Evolutionary conservation across 2,797 vertebrate species (phyloP), one percentile per base, ranked within the genome.

Genomic region (Labeo calbasu): DNA sequence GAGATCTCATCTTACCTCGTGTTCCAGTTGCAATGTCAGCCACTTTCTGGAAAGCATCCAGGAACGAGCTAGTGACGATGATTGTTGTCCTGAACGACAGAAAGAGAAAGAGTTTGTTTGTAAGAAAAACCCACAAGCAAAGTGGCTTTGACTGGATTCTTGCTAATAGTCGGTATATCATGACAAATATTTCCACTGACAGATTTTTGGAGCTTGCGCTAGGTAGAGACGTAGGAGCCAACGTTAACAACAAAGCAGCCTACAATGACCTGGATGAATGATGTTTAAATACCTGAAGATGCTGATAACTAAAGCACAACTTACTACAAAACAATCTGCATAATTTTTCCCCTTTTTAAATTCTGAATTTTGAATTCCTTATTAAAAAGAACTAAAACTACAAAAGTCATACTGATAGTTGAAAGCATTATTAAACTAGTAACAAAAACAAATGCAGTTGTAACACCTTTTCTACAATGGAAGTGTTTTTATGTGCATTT

Each of bases 31-130:
- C 95, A 92, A 96, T 94, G 91, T 96, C 96, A 8, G 96, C 96
- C 77, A 96, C 94, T 90, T 96, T 96, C 92, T 96, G 96, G 90
- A 96, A 96, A 51, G 96, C 95, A 28, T 96, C 96, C 83, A 96
- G 89, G 91, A 96, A 96, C 3, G 95, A 94, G 86, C 95, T 93
- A 0, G 95, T 95, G 76, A 96, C 93, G 36, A 95, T 82, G 79
- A 96, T 93, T 77, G 95, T 96, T 0, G 94, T 94, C 92, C 95
- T 95, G 90, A 73, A 75, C 40, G 15, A 79, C 85, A 66, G n/a
- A 86, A 53, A 72, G 6, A 88, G 81, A 79, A 53, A 85, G 1
- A 84, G 21, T 77, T 19, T 80, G 2, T 43, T 69, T 46, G 46
- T 36, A 36, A 69, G 63, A 73, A 78, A 65, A 21, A 61, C 17